Percentiles rank a stretch among this genome's conserved stretches.
phyloP scores from a whole-genome alignment of 2,113 vertebrate species.

The Todiramphus chloris region DNA sequence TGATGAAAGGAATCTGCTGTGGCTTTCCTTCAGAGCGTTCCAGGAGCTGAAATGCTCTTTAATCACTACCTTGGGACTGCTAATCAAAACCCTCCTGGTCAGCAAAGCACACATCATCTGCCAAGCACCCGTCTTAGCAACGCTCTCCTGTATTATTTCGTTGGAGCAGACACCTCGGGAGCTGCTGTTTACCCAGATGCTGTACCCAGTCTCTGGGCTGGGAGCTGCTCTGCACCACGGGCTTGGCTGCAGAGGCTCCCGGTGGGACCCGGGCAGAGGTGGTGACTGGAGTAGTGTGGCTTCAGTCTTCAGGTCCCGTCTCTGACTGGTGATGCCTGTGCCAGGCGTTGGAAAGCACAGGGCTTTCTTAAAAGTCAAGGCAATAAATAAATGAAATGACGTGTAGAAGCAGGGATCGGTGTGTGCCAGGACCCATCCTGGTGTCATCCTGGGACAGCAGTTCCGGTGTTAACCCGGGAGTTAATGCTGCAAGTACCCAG shows the following conservation, averaged over 20 bases:
- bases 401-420: accelerated
- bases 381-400: no score
- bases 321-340: not conserved
- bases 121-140: not conserved
- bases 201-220: not conserved
- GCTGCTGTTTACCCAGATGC: not conserved
- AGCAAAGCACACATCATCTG: not conserved
- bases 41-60: not conserved
- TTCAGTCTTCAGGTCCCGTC: not conserved
- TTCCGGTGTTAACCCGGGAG: not conserved
- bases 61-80: not conserved
- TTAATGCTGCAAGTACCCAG: not conserved
- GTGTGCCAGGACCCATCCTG: not conserved
- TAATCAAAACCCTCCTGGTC: not conserved
- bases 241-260: not conserved
- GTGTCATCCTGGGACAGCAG: not conserved
- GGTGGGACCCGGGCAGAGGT: not conserved
- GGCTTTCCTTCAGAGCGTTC: not conserved
- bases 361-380: not conserved
- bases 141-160: not conserved
- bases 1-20: not conserved
- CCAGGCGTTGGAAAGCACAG: not conserved
- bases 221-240: not conserved
- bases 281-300: not conserved
- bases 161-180: not conserved